Evolutionary conservation across 2,888 invertebrate species (phyloP), one percentile per base, ranked within the genome.

Genomic region (Dryocosmus kuriphilus): DNA sequence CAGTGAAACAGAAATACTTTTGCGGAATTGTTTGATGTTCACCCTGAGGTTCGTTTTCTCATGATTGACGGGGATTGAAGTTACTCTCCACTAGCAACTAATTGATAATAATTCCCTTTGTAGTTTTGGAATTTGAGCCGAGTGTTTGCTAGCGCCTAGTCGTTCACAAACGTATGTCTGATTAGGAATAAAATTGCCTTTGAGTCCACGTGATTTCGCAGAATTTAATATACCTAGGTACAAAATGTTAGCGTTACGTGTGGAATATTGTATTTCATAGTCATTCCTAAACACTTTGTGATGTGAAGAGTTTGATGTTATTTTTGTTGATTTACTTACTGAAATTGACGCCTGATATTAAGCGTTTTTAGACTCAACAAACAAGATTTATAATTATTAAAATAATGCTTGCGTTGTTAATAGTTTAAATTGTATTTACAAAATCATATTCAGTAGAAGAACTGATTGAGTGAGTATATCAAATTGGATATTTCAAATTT

Each of bases 91-190:
- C 51, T 9, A 51, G 51, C 51, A 3, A n/a, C 51, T 46, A 51
- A 51, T 51, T 51, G 51, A 51, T 51, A 51, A n/a, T n/a, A 51
- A n/a, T 51, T 51, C n/a, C 3, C n/a, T 51, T 22, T 51, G n/a
- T 51, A 51, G 51, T 22, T 51, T 51, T 51, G n/a, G 51, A 51
- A 51, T 51, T 51, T 51, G n/a, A n/a, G n/a, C 51, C n/a, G 51
- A n/a, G n/a, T 51, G 51, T 51, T n/a, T 51, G 51, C 8, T n/a
- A 51, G n/a, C n/a, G n/a, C n/a, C n/a, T n/a, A n/a, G 2, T 7
- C 8, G 2, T n/a, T 51, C 51, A 51, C 51, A n/a, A 51, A 51
- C n/a, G 51, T 51, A n/a, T 51, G 2, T 51, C 51, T 51, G 51
- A 51, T 51, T n/a, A n/a, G 51, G 51, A 19, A n/a, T 46, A 46